phyloP scores from a whole-genome alignment of 1,140 invertebrate species.

The Chironomus tepperi region DNA sequence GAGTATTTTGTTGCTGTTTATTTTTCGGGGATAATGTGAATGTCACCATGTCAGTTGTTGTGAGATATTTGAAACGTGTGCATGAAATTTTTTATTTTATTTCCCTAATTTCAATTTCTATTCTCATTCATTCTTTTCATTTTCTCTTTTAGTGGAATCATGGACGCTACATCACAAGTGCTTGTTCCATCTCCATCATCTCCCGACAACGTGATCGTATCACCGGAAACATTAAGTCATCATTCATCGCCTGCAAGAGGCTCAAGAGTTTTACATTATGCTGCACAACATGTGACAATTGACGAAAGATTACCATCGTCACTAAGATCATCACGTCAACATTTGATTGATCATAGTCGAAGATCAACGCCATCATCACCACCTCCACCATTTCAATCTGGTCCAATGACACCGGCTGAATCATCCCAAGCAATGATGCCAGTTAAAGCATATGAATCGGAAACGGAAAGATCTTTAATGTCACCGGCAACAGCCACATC shows the following conservation, averaged over 20 bases:
- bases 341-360: slow-evolving; percentile 28
- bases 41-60: not conserved
- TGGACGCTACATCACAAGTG: slow-evolving; percentile 24
- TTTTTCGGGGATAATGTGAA: too few relatives aligned
- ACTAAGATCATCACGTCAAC: slow-evolving; percentile 27
- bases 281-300: slow-evolving; percentile 37
- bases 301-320: slow-evolving; percentile 36
- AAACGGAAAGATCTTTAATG: slow-evolving; percentile 32
- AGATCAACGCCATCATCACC: slow-evolving; percentile 27
- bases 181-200: slow-evolving; percentile 59
- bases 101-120: not conserved
- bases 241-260: slow-evolving; percentile 43
- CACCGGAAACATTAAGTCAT: slow-evolving; percentile 58
- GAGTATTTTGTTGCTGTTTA: too few relatives aligned
- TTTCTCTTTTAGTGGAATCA: slow-evolving; percentile 25
- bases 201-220: slow-evolving; percentile 60
- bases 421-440: slow-evolving; percentile 2
- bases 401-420: slow-evolving; percentile 10
- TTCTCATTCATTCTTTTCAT: not conserved
- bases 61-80: not conserved
- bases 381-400: slow-evolving; percentile 26
- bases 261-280: slow-evolving; percentile 30
- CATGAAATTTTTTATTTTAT: not conserved
- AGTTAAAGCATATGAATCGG: slow-evolving; percentile 26
- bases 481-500: slow-evolving; percentile 28